Conservation (phyloP, 1,140 invertebrate species). For the Cotesia glomerata region DNA sequence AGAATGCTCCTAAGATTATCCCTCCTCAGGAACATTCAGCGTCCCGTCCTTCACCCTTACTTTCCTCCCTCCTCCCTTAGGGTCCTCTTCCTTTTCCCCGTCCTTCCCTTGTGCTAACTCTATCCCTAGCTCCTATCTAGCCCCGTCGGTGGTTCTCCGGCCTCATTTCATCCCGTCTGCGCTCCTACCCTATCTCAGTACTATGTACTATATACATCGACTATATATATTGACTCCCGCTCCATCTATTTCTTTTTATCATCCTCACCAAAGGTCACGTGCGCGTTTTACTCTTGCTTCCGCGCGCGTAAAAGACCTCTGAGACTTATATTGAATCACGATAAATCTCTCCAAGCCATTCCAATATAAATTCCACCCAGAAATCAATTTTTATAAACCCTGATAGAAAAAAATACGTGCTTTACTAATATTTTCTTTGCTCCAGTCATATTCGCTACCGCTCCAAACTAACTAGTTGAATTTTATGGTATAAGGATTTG, state of each 20-base stretch:
- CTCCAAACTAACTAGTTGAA: too few species aligned
- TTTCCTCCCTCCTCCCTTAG: conserved; percentile 21
- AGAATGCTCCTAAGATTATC: conserved; percentile 28
- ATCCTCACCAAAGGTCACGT: conserved; percentile 21
- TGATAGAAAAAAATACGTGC: conserved; percentile 19
- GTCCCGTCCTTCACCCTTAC: neutral
- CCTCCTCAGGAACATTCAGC: neutral
- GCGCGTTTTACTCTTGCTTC: conserved; percentile 18
- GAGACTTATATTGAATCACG: conserved; percentile 21
- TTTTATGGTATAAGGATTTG: too few species aligned
- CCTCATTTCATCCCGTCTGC: neutral
- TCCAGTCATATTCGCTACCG: neutral
- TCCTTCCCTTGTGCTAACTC: neutral
- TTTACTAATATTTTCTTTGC: neutral
- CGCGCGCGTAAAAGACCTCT: conserved; percentile 19
- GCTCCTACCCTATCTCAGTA: neutral
- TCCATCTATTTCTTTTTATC: conserved; percentile 17
- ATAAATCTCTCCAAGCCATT: conserved; percentile 21
- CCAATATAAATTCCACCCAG: conserved; percentile 15
- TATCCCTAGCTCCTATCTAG: too few species aligned
- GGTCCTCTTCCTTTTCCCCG: conserved; percentile 28
- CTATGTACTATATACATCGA: neutral
- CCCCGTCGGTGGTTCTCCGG: neutral
- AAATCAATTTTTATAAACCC: conserved; percentile 24
- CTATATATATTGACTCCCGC: neutral